phyloP scores from a whole-genome alignment of 2,113 vertebrate species.

The Tricholaema leucomelas region DNA sequence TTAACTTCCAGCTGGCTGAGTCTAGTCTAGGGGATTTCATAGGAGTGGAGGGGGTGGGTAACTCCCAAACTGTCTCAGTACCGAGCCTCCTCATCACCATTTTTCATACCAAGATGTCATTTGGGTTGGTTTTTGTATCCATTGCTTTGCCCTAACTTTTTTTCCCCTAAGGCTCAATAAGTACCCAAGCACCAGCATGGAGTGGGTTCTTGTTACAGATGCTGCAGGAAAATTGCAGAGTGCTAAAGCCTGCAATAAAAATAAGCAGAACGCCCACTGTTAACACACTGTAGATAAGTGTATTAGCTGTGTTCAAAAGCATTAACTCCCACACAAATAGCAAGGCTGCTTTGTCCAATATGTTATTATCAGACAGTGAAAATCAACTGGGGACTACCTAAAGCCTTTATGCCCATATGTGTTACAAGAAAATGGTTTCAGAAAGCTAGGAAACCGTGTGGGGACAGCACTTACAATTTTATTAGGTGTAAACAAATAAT shows the following conservation, averaged over 20 bases:
- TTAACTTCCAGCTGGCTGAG: too few species aligned
- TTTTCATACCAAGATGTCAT: background rate
- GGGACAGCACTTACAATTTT: constrained; percentile 38
- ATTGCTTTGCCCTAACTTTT: constrained; percentile 48
- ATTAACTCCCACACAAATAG: constrained; percentile 71
- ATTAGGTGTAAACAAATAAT: constrained; percentile 39
- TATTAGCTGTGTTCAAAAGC: constrained; percentile 71
- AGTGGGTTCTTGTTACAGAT: constrained; percentile 69
- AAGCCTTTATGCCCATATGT: constrained; percentile 54
- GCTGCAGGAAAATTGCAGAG: constrained; percentile 68
- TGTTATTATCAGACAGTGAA: constrained; percentile 66
- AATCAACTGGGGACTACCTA: constrained; percentile 54
- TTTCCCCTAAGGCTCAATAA: constrained; percentile 60
- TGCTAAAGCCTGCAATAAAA: constrained; percentile 71
- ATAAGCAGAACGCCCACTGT: constrained; percentile 71
- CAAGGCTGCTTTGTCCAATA: constrained; percentile 56
- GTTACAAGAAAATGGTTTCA: constrained; percentile 57
- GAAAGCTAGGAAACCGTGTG: constrained; percentile 49
- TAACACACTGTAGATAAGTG: constrained; percentile 64
- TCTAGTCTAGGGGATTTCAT: too few species aligned
- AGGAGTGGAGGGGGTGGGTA: too few species aligned
- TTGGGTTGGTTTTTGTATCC: background rate
- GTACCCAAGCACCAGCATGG: constrained; percentile 67
- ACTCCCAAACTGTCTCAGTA: too few species aligned
- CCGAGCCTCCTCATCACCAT: background rate